A percentile compares a stretch with the other conserved stretches of the same genome.
Evolutionary conservation across 2,113 vertebrate genomes (phyloP).

Genomic region (Cranoglanis bouderius): DNA sequence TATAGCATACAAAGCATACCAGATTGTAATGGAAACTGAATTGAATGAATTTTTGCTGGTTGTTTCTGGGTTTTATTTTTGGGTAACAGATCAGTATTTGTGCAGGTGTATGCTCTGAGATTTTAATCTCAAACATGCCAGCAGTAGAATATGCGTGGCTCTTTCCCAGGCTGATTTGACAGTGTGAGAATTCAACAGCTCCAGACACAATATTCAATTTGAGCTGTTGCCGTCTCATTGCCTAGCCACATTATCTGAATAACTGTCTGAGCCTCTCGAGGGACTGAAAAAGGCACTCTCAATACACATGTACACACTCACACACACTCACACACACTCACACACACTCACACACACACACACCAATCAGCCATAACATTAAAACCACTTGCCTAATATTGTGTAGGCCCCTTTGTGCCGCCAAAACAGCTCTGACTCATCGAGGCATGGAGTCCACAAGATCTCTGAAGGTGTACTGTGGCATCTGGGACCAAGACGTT

Average conservation of each 20-base stretch:
- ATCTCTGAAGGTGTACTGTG: too few relatives aligned
- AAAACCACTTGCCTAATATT: too few relatives aligned
- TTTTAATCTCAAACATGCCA: background rate
- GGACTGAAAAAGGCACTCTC: background rate
- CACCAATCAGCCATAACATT: too few relatives aligned
- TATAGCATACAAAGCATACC: background rate
- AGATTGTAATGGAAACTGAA: background rate
- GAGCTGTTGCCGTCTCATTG: slow-evolving; percentile 18
- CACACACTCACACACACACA: too few relatives aligned
- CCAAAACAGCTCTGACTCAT: too few relatives aligned
- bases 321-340: too few relatives aligned
- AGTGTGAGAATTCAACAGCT: background rate
- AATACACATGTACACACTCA: background rate
- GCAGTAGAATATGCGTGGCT: background rate
- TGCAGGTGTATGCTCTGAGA: background rate
- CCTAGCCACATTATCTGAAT: slow-evolving; percentile 18
- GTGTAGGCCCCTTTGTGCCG: too few relatives aligned
- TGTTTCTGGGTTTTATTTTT: background rate
- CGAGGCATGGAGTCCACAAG: too few relatives aligned
- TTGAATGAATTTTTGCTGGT: background rate
- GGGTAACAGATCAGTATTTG: background rate
- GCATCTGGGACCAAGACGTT: too few relatives aligned
- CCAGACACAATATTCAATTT: background rate
- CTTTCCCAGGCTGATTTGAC: background rate
- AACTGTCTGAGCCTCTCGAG: background rate